Base-by-base conservation (phyloP, 1,140 invertebrate genomes). In the Drosophila navojoa region DNA sequence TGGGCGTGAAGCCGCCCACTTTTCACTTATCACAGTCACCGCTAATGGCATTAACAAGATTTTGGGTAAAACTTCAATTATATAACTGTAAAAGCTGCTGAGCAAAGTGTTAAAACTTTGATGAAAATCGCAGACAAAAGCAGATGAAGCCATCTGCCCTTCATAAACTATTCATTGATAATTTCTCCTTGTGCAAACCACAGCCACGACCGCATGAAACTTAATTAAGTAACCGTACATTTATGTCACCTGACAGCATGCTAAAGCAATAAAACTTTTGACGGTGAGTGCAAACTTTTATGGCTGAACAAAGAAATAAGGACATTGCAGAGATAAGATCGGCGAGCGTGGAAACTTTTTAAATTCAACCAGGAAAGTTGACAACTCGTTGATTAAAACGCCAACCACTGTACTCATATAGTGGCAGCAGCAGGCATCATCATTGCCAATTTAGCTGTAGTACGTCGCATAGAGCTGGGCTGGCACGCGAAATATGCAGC, bases 191-290 rank as follows among this genome's bases (percentile, higher is more conserved):
- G 16, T 47, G 11, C 25, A 16, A 6, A 29, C 27, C 27, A 29
- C 27, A 29, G 3, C 19, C 19, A 22, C 19, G 35, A n/a, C 32
- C 57, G 15, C 45, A 45, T 72, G 66, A 75, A 85, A 79, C 73
- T 67, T 80, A 80, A 80, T 84, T 84, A 85, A 66, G 75, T 58
- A 85, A 67, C 57, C 63, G 61, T 76, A 61, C 82, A 75, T 75
- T 82, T 71, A 59, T 66, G 61, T 67, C 79, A 75, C 76, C 71
- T 77, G 62, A 58, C 68, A 69, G 80, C 47, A 70, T 64, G 67
- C 69, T 44, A 79, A 29, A 57, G 55, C 70, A 49, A 71, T 77
- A 77, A 85, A 85, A 84, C 55, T 59, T 85, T 73, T 73, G 63
- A 42, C 45, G 29, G 60, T n/a, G 38, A 59, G 66, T 32, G 35